phyloP scores from a whole-genome alignment of 2,113 vertebrate genomes.

The Andinoacara biseriatus region DNA sequence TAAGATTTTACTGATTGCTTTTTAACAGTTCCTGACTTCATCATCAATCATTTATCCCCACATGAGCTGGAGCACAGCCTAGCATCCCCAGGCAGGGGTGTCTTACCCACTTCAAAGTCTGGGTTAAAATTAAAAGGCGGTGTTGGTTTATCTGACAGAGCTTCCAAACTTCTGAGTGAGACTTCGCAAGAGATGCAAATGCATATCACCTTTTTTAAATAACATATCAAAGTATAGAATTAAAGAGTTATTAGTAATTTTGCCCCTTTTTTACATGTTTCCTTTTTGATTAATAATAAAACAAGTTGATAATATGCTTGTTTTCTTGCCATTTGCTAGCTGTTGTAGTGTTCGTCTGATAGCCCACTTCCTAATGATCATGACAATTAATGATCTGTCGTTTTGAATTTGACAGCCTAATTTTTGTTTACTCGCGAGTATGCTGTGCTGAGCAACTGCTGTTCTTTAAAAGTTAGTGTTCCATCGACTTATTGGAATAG shows the following conservation, averaged over 20 bases:
- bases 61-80: constrained; percentile 18
- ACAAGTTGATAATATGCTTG: background rate
- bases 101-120: constrained; percentile 55
- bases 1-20: constrained; percentile 45
- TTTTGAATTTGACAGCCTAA: constrained; percentile 22
- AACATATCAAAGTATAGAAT: constrained; percentile 18
- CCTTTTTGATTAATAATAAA: constrained; percentile 10
- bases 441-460: constrained; percentile 12
- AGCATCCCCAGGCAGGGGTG: constrained; percentile 26
- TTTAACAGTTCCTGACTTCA: constrained; percentile 48
- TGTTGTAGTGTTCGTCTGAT: background rate
- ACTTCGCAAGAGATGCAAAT: constrained; percentile 32
- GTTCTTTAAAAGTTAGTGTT: constrained; percentile 34
- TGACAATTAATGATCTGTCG: constrained; percentile 35
- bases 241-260: constrained; percentile 5
- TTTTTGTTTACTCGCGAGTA: constrained; percentile 33
- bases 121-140: constrained; percentile 41
- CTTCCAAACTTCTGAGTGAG: constrained; percentile 30
- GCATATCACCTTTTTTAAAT: constrained; percentile 18
- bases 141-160: constrained; percentile 9
- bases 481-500: constrained; percentile 22
- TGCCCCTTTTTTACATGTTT: background rate
- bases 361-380: constrained; percentile 40
- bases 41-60: constrained; percentile 56
- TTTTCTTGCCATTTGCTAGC: background rate